Evolutionary conservation across 2,888 invertebrate genomes (phyloP), one percentile per base, ranked within the genome.

Genomic region (Drosophila peninsularis): DNA sequence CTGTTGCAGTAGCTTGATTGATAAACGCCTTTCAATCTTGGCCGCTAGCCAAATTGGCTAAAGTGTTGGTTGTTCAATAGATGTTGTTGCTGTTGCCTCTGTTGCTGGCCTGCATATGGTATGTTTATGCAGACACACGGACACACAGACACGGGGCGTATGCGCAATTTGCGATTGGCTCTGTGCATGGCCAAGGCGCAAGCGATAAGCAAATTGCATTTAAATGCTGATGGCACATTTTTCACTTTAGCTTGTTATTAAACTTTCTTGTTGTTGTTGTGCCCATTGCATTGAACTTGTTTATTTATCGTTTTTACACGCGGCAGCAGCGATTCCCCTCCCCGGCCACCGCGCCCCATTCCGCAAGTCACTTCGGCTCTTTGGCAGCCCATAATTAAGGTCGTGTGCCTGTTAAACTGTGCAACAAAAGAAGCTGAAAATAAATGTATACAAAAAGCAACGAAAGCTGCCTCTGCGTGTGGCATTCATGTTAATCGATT

Each of bases 221-320:
- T 76, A 65, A 76, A 80, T 57, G 71, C 21, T 63, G 76, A 60
- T 80, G 76, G 50, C 80, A 76, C 62, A 76, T 75, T 79, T 75
- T 75, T 62, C 61, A 64, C 21, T 17, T 21, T 14, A 5, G 52
- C 30, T 42, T 55, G 21, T 67, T 66, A 56, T 49, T 57, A 9
- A 3, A 32, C 21, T 34, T 49, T 58, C 32, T 34, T 55, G 37
- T 24, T 55, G 37, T 27, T 53, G 37, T 70, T 70, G 79, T 67
- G 79, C 79, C 64, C 71, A 37, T 82, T 73, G 70, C 83, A 89
- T 85, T 83, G 83, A 83, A 83, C 83, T 89, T 84, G 83, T 70
- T 70, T 72, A 58, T 63, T 65, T 71, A 64, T 49, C 53, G 58
- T 21, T 37, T 57, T 53, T 39, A 39, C 62, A 61, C 17, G 52